phyloP scores from a whole-genome alignment of 1,140 invertebrate genomes.

The Plutomurus gul region DNA sequence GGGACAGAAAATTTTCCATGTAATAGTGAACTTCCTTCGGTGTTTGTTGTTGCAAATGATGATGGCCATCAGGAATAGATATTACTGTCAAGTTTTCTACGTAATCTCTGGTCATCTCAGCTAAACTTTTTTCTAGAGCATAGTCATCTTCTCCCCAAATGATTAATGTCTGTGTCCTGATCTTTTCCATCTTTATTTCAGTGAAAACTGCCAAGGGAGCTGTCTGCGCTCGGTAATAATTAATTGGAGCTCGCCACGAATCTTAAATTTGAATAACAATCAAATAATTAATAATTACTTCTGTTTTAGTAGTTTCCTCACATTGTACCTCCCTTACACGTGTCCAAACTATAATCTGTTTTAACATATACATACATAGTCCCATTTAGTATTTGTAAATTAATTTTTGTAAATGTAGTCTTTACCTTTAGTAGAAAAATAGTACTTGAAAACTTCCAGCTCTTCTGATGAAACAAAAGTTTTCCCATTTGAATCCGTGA shows the following conservation, averaged over 20 bases:
- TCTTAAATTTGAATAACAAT: too few species aligned
- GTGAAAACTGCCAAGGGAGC: background rate
- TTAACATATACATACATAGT: too few species aligned
- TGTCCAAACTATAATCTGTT: too few species aligned
- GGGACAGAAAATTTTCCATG: slow-evolving; percentile 58
- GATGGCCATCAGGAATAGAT: slow-evolving; percentile 62
- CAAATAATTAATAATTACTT: too few species aligned
- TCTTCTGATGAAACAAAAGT: slow-evolving; percentile 62
- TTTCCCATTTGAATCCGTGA: slow-evolving; percentile 5
- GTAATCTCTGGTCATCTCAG: slow-evolving; percentile 59
- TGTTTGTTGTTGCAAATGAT: slow-evolving; percentile 70
- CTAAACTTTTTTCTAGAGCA: slow-evolving; percentile 60
- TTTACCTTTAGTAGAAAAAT: too few species aligned
- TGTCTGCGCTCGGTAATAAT: slow-evolving; percentile 44
- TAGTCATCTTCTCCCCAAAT: slow-evolving; percentile 65
- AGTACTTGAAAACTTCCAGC: slow-evolving; percentile 67
- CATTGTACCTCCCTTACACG: too few species aligned
- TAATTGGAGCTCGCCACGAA: slow-evolving; percentile 52
- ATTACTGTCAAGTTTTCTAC: slow-evolving; percentile 61
- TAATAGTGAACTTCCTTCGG: slow-evolving; percentile 65
- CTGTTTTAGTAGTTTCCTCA: too few species aligned
- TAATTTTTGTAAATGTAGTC: too few species aligned
- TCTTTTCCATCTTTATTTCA: slow-evolving; percentile 45
- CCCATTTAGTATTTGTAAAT: too few species aligned
- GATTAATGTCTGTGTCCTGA: slow-evolving; percentile 60